phyloP scores from a whole-genome alignment of 2,797 vertebrate genomes.

The Channallabes apus region DNA sequence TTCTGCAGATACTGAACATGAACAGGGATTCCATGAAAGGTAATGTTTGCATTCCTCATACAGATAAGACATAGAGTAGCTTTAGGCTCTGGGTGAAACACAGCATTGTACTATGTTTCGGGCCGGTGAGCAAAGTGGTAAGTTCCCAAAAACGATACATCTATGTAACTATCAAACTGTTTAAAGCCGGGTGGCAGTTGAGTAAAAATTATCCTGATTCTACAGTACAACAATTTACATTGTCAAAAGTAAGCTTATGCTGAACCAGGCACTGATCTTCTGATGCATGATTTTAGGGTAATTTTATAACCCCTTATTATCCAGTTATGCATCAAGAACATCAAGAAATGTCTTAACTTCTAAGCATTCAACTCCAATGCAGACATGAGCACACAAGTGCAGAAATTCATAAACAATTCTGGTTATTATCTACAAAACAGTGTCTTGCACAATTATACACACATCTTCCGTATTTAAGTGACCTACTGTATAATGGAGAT shows the following conservation, averaged over 20 bases:
- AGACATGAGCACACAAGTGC: background rate
- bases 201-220: background rate
- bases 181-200: too few species aligned
- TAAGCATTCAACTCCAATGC: background rate
- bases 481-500: background rate
- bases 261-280: background rate
- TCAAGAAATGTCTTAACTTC: background rate
- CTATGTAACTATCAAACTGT: background rate
- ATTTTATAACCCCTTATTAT: background rate
- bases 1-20: background rate
- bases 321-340: background rate
- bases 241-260: background rate
- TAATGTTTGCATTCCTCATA: constrained; percentile 5
- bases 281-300: background rate
- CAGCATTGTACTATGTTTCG: background rate
- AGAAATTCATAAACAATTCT: background rate
- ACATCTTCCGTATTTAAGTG: background rate
- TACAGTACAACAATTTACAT: background rate
- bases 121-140: background rate
- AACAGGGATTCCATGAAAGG: background rate
- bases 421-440: too few species aligned
- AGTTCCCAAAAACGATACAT: background rate
- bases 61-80: background rate
- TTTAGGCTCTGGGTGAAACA: background rate
- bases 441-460: background rate